These are phyloP conservation scores for Amphiprion ocellaris DNA, from an alignment of 2,113 vertebrate genomes.

Conservation along the genomic window DNA sequence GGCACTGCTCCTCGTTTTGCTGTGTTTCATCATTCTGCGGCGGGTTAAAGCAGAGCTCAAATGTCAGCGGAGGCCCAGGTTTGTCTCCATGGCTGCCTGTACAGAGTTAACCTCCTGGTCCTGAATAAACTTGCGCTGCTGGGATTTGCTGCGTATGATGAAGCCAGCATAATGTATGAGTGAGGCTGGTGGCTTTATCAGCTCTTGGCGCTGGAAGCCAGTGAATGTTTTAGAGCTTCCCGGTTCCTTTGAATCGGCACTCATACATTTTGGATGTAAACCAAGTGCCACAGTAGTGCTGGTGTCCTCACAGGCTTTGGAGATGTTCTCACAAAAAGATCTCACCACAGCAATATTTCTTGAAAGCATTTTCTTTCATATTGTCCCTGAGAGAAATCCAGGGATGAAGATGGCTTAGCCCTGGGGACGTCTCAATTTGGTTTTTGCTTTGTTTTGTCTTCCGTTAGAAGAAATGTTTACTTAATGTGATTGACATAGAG, in stretches of 20 bases:
- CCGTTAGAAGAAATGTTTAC: background rate
- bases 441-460: constrained; percentile 2
- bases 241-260: constrained; percentile 43
- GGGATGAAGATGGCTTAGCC: background rate
- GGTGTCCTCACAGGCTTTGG: constrained; percentile 30
- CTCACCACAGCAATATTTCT: background rate
- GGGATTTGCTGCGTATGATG: constrained; percentile 1
- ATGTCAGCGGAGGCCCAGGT: constrained; percentile 1
- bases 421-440: background rate
- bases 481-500: background rate
- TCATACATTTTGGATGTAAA: constrained; percentile 60
- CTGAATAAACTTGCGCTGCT: constrained; percentile 17
- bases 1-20: background rate
- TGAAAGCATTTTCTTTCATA: constrained; percentile 15
- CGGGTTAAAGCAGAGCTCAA: constrained; percentile 22
- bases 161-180: constrained; percentile 19
- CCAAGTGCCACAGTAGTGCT: constrained; percentile 32
- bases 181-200: constrained; percentile 39
- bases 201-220: constrained; percentile 18
- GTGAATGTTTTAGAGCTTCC: constrained; percentile 61
- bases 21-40: background rate
- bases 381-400: background rate
- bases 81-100: constrained; percentile 47
- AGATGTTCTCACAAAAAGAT: constrained; percentile 22
- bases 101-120: constrained; percentile 26